Evolutionary conservation across 2,113 vertebrate genomes (phyloP), one percentile per base, ranked within the genome.

Genomic region (Callaeas wilsoni): DNA sequence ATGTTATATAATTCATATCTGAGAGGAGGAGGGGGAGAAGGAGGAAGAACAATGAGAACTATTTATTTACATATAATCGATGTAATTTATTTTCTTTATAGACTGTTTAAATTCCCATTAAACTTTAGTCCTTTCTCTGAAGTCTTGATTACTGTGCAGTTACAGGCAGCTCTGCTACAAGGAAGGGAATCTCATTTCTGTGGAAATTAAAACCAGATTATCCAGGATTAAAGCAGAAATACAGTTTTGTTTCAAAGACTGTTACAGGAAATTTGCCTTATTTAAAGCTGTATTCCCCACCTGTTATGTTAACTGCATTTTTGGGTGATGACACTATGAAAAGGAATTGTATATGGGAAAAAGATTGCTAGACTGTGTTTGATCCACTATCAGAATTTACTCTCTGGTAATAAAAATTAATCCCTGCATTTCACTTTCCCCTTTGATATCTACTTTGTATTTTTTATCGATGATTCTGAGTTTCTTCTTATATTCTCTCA

Each of bases 161-260:
- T 73, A 33, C 7, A 62, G 53, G 55, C 69, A 57, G 60, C 57
- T 71, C 83, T 55, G 55, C 44, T 47, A 29, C 26, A 44, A 35
- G 47, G 89, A 94, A 87, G 25, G 23, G 55, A 94, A 84, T 91
- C 94, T 92, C 42, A 96, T 97, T 96, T 93, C 84, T 88, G 60
- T 93, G 89, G 84, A 97, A 94, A 97, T 96, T 68, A 91, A 96
- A 96, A 56, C 20, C 56, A 71, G 81, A 55, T 62, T 49, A 52
- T 37, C 46, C 53, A 88, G 64, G 73, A 84, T 94, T 96, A 88
- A 97, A 90, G 78, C 26, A 93, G 41, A 93, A 85, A 84, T 37
- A 33, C 7, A n/a, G 89, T 74, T 90, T 94, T 94, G 69, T 85
- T 96, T 86, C 94, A 90, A 88, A 96, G 73, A 37, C 44, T 56